A percentile compares a stretch with the other conserved stretches of the same genome.
Evolutionary conservation across 2,113 vertebrate genomes (phyloP).

Genomic region (Pseudois nayaur): DNA sequence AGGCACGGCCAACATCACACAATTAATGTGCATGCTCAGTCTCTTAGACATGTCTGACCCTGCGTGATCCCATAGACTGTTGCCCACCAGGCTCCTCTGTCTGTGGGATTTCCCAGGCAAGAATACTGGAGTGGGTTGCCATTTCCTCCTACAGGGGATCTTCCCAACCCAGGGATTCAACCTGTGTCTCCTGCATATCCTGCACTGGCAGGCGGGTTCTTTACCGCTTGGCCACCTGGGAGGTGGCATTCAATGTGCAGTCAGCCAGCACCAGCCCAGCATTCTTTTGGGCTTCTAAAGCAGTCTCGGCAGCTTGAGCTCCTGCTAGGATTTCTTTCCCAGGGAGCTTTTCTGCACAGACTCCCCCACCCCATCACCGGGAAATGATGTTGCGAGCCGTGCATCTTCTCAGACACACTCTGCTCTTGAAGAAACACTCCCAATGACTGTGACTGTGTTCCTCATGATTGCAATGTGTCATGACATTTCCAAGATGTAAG

Average conservation of each 20-base stretch:
- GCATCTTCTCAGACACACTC: constrained; percentile 49
- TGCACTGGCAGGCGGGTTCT: neutral
- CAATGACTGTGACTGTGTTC: constrained; percentile 69
- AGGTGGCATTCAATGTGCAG: neutral
- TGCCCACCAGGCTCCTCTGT: neutral
- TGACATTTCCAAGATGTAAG: constrained; percentile 78
- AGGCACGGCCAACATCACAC: neutral
- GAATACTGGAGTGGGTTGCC: neutral
- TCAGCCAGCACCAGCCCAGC: neutral
- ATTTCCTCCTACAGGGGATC: neutral
- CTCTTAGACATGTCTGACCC: neutral
- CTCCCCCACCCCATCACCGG: neutral
- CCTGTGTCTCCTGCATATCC: neutral
- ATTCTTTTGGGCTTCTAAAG: neutral
- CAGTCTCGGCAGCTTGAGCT: constrained; percentile 7
- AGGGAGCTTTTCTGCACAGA: neutral
- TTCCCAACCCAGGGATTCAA: neutral
- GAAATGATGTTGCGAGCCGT: constrained; percentile 44
- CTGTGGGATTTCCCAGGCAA: neutral
- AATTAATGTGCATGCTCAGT: neutral
- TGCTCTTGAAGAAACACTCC: constrained; percentile 68
- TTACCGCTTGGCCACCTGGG: neutral
- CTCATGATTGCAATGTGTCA: constrained; percentile 75
- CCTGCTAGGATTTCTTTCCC: constrained; percentile 42
- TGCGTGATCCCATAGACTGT: neutral